Base-by-base conservation (phyloP, 35 echinoderm and acorn worm genomes). In the Lytechinus variegatus region DNA sequence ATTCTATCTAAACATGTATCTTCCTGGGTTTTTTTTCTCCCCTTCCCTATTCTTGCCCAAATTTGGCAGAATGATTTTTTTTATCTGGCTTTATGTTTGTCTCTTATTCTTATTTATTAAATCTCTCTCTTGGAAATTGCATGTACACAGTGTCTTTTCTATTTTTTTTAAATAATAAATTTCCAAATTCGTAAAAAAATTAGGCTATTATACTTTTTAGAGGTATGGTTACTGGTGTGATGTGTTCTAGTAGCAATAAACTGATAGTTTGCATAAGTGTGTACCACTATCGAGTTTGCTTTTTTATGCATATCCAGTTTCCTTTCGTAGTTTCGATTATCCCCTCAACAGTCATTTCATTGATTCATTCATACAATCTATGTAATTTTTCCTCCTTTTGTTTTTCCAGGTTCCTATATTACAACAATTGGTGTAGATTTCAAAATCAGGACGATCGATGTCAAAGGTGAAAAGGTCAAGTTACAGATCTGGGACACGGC, bases 341-440 rank as follows among this genome's bases (percentile, higher is more conserved):
- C 4, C 21, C 66, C 19, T 24, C 66, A 19, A 24, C 66, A 24
- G 66, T 5, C n/a, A 5, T 24, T 19, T 79, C 14, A 79, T 19
- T 79, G 19, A 79, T 79, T 24, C 66, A 79, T 79, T 79, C 66
- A 19, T 24, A 79, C n/a, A 7, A 24, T 79, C 8, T 24, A 51
- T n/a, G 93, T 86, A 3, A 56, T 97, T n/a, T 24, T 24, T n/a
- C n/a, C n/a, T 24, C 61, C 53, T 9, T 58, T 21, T 95, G 55
- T 95, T 89, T 87, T 56, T 9, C 11, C 94, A 99, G 98, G 98
- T 88, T 98, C 98, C 5, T 99, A 99, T 92, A 99, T 99, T 44
- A 99, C 98, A 93, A 99, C 98, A 96, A 99, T 99, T 94, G 98
- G 98, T 91, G 98, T 99, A 96, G 98, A 99, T 95, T 99, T 99